Base-by-base conservation (phyloP, 2,113 vertebrate genomes). In the Sinosuthora webbiana region DNA sequence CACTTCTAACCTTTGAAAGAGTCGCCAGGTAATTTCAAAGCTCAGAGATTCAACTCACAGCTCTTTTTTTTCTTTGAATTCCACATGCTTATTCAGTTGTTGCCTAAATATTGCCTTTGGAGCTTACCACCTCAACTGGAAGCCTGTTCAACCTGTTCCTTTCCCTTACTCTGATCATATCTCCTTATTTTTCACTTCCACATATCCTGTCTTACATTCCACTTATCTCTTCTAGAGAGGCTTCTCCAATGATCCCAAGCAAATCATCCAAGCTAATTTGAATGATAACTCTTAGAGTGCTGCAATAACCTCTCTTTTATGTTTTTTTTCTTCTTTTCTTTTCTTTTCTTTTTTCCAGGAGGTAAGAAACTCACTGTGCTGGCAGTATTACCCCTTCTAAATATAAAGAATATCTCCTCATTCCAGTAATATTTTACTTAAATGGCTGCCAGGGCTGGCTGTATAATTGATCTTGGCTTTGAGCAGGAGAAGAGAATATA, bases 241-340 rank as follows among this genome's bases (percentile, higher is more conserved):
- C 87, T 90, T 94, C 87, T 94, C 82, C 88, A 96, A 71, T 95
- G 93, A 94, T 94, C 95, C 92, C 92, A 91, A 91, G 94, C 55
- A 97, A 82, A 94, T 86, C 88, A 77, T 91, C 86, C 83, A 88
- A 93, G 76, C 39, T 97, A 97, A 96, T 94, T 94, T 95, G 93
- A 97, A 96, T 83, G 80, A 95, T 96, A 91, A 88, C 68, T 91
- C 78, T 55, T 64, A 56, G 45, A 79, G 85, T 87, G 42, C 53
- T 82, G 83, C 68, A 88, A 79, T 91, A 95, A 87, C 33, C 53
- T 84, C 76, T 95, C 41, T 93, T 87, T 63, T 45, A 63, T 47
- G 28, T 67, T 44, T 78, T 39, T 3, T 18, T 3, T 4, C 56
- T 33, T n/a, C 9, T 44, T 18, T 45, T 11, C 9, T 23, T 3